A percentile compares a stretch with the other conserved stretches of the same genome.
These are phyloP conservation scores for Samia ricini DNA, from an alignment of 1,140 invertebrate genomes.

Conservation along the genomic window DNA sequence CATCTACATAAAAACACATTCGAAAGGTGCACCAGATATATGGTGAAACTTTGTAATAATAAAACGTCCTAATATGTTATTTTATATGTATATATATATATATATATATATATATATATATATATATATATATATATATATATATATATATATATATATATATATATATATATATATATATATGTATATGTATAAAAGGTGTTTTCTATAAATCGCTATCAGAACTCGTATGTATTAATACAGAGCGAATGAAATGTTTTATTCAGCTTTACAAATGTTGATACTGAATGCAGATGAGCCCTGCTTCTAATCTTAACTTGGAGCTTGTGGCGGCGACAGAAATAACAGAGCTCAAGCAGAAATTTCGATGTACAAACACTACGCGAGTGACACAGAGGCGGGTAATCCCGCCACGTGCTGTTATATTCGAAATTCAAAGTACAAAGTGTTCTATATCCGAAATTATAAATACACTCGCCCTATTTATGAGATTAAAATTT, in stretches of 20 bases:
- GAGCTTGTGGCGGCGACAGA: constrained; percentile 51
- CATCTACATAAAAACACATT: too few relatives aligned
- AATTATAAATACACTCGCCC: constrained; percentile 5
- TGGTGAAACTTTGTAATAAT: too few relatives aligned
- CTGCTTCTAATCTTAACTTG: constrained; percentile 62
- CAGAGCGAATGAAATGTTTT: not conserved
- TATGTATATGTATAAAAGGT: too few relatives aligned
- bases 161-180: too few relatives aligned
- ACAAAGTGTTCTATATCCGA: constrained; percentile 4
- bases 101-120: too few relatives aligned
- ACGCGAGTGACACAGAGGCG: constrained; percentile 37
- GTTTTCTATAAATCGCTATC: too few relatives aligned
- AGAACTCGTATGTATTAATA: not conserved
- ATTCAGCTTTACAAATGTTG: constrained; percentile 50
- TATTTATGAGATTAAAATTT: constrained; percentile 4
- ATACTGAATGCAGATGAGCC: constrained; percentile 58
- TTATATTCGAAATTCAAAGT: not conserved
- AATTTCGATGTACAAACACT: constrained; percentile 55
- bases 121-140: too few relatives aligned
- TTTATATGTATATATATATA: too few relatives aligned
- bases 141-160: too few relatives aligned
- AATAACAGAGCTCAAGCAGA: constrained; percentile 56
- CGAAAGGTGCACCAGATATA: too few relatives aligned
- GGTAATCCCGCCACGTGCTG: constrained; percentile 26
- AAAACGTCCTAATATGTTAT: too few relatives aligned